These are phyloP conservation scores for Grantiella picta DNA, from an alignment of 2,113 vertebrate species.

Conservation along the genomic window DNA sequence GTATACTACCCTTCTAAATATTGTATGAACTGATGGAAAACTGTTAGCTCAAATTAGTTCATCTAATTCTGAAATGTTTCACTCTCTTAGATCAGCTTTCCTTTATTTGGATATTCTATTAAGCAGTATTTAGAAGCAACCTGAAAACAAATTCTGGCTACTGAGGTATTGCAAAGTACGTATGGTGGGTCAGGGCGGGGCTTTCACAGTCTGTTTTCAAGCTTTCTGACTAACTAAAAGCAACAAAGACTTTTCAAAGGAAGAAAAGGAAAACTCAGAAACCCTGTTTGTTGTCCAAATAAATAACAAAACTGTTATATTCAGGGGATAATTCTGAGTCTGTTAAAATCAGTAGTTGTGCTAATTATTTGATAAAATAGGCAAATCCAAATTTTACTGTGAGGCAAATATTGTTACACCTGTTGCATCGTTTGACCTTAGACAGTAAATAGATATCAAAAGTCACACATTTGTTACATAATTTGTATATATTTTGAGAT, in stretches of 20 bases:
- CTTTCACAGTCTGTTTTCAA: not conserved
- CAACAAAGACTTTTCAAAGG: not conserved
- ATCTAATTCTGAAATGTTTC: not conserved
- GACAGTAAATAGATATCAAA: not conserved
- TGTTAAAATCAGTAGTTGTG: not conserved
- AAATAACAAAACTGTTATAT: not conserved
- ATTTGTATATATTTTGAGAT: not conserved
- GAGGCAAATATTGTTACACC: not conserved
- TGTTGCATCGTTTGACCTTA: not conserved
- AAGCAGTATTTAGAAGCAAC: not conserved
- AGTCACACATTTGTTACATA: not conserved
- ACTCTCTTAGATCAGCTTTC: not conserved
- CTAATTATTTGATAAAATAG: not conserved
- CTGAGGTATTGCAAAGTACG: not conserved
- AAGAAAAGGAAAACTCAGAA: not conserved
- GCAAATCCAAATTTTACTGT: not conserved
- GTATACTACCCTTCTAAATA: not conserved
- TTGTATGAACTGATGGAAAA: not conserved
- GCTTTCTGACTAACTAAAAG: not conserved
- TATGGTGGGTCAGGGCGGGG: accelerated
- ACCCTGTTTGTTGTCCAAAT: not conserved
- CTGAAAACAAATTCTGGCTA: not conserved
- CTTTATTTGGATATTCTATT: not conserved
- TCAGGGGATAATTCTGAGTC: not conserved
- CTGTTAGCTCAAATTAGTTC: not conserved